Base-by-base conservation (phyloP, 2,113 vertebrate species). In the Oreochromis niloticus region DNA sequence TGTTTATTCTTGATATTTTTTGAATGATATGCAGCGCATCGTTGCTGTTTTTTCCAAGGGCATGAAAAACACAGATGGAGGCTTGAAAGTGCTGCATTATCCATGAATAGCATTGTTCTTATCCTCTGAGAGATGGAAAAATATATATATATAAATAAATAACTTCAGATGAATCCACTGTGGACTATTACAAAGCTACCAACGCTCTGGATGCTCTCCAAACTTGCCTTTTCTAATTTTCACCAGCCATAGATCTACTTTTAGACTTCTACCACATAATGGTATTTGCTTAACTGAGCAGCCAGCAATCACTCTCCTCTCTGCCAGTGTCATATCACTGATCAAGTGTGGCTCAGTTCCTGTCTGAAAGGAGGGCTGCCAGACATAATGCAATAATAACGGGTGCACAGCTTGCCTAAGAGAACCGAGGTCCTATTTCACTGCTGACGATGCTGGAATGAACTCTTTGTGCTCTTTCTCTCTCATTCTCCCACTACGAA, bases 351-450 rank as follows among this genome's bases (percentile, higher is more conserved):
- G 86, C 93, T 93, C 87, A 61, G 82, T 88, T 93, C 89, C 92
- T 92, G 85, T 91, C 87, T 86, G 90, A 92, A 88, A 84, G 85
- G 52, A 90, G 81, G 71, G 86, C 82, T 91, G 92, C 90, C 90
- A 94, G 93, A 93, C 82, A 84, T 94, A 94, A 94, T 93, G 90
- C 94, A 92, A 92, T 94, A 93, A 94, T 90, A 94, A 94, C 90
- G 88, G 91, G 90, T 83, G 89, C 88, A 84, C 92, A 91, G 95
- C 89, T 93, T 93, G 91, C 91, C 75, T 75, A 86, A 87, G 83
- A 87, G 88, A 93, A 94, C 80, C 82, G 43, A 73, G 95, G 92
- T 93, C 89, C 88, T 89, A 82, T 95, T 93, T 91, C 92, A 82
- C 83, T 73, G 85, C 85, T 87, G 88, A 91, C 39, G 55, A 71